These are phyloP conservation scores for Ophonus ardosiacus DNA, from an alignment of 2,888 invertebrate species.

Conservation along the genomic window DNA sequence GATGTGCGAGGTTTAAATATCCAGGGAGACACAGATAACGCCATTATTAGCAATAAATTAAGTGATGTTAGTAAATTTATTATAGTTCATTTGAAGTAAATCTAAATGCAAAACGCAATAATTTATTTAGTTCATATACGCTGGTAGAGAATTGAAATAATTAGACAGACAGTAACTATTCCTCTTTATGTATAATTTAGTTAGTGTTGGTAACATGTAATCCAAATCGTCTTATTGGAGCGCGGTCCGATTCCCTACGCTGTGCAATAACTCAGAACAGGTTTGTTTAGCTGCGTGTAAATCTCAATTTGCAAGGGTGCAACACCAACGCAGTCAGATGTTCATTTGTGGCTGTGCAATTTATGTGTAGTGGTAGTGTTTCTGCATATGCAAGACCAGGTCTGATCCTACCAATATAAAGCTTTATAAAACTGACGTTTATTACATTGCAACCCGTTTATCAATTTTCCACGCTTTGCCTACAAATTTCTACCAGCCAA, in stretches of 20 bases:
- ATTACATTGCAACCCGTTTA: conserved; percentile 55
- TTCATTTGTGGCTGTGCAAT: conserved; percentile 44
- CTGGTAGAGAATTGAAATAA: not conserved
- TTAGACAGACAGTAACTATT: not conserved
- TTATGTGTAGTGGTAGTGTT: conserved; percentile 40
- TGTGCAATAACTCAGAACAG: conserved; percentile 22
- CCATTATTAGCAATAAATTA: too few relatives aligned
- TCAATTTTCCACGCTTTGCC: conserved; percentile 44
- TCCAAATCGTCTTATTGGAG: conserved; percentile 36
- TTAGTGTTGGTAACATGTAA: conserved; percentile 27
- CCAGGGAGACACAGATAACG: too few relatives aligned
- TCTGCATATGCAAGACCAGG: conserved; percentile 27
- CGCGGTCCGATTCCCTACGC: conserved; percentile 5
- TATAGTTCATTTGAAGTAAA: not conserved
- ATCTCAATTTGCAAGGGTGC: conserved; percentile 39
- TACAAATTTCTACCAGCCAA: conserved; percentile 44
- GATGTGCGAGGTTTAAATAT: too few relatives aligned
- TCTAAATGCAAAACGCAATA: not conserved
- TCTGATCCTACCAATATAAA: conserved; percentile 50
- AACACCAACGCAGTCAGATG: conserved; percentile 6
- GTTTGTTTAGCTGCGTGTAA: conserved; percentile 32
- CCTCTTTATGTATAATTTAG: not conserved
- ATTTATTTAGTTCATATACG: not conserved
- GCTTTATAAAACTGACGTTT: conserved; percentile 59
- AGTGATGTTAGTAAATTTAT: not conserved